phyloP scores from a whole-genome alignment of 2,113 vertebrate species.

The Axis porcinus region DNA sequence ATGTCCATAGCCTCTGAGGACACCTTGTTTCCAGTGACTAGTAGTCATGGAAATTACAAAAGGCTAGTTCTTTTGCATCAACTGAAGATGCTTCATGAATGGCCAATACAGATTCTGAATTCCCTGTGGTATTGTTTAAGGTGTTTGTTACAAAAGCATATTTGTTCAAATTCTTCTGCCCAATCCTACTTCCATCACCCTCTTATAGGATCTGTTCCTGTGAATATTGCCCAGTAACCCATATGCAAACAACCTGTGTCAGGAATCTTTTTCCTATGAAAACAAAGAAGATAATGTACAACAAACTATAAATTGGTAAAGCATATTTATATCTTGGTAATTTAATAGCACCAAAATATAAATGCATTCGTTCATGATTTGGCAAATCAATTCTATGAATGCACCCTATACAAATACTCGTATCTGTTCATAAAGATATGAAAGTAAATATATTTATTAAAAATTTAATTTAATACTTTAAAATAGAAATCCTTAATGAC shows the following conservation, averaged over 20 bases:
- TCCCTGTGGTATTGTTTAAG: background rate
- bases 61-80: background rate
- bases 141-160: background rate
- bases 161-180: background rate
- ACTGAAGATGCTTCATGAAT: background rate
- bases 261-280: background rate
- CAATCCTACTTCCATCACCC: background rate
- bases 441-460: background rate
- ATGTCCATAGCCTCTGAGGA: background rate
- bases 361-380: background rate
- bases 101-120: background rate
- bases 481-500: slow-evolving; percentile 3
- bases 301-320: background rate
- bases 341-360: background rate
- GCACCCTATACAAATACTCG: background rate
- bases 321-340: background rate
- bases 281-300: background rate
- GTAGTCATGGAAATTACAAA: background rate
- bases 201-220: background rate
- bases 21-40: background rate
- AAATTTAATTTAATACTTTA: background rate
- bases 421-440: background rate
- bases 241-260: background rate
- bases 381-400: background rate
- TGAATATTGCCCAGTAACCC: background rate